Base-by-base conservation (phyloP, 1,140 invertebrate species). In the Vanessa atalanta region DNA sequence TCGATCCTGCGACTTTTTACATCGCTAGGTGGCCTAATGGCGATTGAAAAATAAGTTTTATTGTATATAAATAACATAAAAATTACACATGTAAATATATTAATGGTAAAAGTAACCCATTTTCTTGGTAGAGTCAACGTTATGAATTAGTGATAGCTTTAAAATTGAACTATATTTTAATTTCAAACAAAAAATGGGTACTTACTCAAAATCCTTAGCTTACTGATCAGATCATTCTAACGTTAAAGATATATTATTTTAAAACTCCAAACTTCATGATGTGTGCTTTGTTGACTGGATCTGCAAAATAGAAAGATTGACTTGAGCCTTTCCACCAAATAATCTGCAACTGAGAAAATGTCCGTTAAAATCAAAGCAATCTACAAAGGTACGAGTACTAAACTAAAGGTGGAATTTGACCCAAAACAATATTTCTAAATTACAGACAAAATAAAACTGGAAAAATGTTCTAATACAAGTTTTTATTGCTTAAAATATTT, bases 221-320 rank as follows among this genome's bases (percentile, higher is more conserved):
- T n/a, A 6, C 15, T n/a, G 48, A 15, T 50, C 13, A 15, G 15
- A 50, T 50, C 48, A 50, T 50, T 14, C 48, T 55, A 20, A 55
- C 51, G 7, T 55, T 55, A 51, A 51, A 4, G 48, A 7, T 70
- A 43, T 43, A 57, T 31, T 66, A 0, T 51, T 70, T 47, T 14
- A 61, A 31, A 63, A 13, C 51, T 68, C 20, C 43, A 72, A 76
- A 61, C 5, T 4, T 55, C 9, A 20, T 11, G 16, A 3, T 11
- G 16, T n/a, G 57, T 60, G 9, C 57, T 4, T 60, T 6, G 57
- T 60, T 9, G 12, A 12, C 57, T 3, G 26, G 13, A 53, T 77
- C 87, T 89, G 87, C 65, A 85, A 89, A 88, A 78, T 81, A 86
- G 87, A 88, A 88, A 86, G 74, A 85, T 83, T 84, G 82, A 80